Conservation (phyloP, 2,888 invertebrate genomes). For the Eilema sororculum region DNA sequence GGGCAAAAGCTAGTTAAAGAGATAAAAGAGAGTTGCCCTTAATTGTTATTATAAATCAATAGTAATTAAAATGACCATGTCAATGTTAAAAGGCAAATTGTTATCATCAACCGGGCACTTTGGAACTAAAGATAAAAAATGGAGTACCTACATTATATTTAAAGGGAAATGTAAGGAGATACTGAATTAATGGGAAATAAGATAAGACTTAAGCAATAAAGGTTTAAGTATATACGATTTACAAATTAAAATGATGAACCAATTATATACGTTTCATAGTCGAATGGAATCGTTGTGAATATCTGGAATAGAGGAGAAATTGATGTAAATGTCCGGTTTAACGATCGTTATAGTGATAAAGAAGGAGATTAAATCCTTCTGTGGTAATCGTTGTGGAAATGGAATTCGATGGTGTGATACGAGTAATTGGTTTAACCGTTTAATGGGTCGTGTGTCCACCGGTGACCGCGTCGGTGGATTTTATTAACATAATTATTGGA, state of each 20-base stretch:
- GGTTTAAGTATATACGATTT: neutral
- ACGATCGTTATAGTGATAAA: conserved; percentile 20
- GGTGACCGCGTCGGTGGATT: neutral
- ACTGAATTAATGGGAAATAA: neutral
- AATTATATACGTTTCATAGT: neutral
- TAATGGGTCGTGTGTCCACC: neutral
- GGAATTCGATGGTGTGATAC: conserved; percentile 1
- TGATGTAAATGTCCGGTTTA: conserved; percentile 20
- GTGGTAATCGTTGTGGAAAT: conserved; percentile 2
- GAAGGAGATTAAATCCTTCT: conserved; percentile 14
- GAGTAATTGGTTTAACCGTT: conserved; percentile 6
- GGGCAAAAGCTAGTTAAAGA: no score
- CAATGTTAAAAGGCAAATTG: neutral
- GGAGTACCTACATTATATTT: neutral
- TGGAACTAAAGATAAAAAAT: neutral
- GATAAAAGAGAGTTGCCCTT: neutral
- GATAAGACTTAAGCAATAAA: neutral
- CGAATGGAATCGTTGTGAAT: neutral
- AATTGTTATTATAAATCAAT: no score
- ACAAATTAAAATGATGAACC: neutral
- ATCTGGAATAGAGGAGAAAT: neutral
- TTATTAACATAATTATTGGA: neutral
- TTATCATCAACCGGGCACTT: neutral
- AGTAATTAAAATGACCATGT: neutral
- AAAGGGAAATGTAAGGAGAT: neutral